phyloP scores from a whole-genome alignment of 2,797 vertebrate genomes.

The Adelosebastes latens region DNA sequence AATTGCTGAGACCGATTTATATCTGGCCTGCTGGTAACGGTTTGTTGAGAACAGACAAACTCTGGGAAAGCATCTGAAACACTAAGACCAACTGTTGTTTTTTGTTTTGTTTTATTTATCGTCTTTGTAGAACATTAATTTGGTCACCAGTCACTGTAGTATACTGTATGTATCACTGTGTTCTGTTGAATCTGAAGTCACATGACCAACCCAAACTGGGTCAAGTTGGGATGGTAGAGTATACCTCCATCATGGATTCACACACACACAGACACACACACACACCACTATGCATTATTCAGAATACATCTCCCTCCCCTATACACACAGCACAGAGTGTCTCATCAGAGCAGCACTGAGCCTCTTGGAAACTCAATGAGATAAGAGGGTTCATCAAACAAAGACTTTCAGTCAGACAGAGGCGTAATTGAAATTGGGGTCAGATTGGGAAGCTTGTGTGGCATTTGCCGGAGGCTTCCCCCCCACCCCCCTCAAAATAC shows the following conservation, averaged over 20 bases:
- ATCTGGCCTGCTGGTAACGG: conserved; percentile 13
- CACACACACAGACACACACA: conserved; percentile 7
- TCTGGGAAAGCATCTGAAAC: conserved; percentile 23
- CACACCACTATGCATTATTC: conserved; percentile 61
- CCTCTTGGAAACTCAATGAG: conserved; percentile 47
- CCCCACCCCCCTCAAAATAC: background rate
- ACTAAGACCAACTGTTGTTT: background rate
- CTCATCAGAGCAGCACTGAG: conserved; percentile 29
- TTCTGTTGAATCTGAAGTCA: conserved; percentile 19
- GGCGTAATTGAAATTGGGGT: conserved; percentile 42
- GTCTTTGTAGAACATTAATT: conserved; percentile 29
- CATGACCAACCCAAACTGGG: conserved; percentile 52
- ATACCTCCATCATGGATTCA: conserved; percentile 7
- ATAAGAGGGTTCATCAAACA: conserved; percentile 52
- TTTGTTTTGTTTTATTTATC: background rate
- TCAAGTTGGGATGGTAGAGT: conserved; percentile 32
- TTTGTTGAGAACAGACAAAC: conserved; percentile 1
- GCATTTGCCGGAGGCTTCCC: background rate
- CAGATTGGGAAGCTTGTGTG: conserved; percentile 15
- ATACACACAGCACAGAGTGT: conserved; percentile 35
- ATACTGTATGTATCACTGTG: background rate
- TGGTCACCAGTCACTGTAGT: background rate
- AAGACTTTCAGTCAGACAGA: conserved; percentile 44
- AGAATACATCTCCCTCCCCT: conserved; percentile 44
- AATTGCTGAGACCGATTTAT: conserved; percentile 18